Percentiles rank a stretch among this genome's conserved stretches.
phyloP scores from a whole-genome alignment of 2,113 vertebrate species.

The Sylvilagus bachmani region DNA sequence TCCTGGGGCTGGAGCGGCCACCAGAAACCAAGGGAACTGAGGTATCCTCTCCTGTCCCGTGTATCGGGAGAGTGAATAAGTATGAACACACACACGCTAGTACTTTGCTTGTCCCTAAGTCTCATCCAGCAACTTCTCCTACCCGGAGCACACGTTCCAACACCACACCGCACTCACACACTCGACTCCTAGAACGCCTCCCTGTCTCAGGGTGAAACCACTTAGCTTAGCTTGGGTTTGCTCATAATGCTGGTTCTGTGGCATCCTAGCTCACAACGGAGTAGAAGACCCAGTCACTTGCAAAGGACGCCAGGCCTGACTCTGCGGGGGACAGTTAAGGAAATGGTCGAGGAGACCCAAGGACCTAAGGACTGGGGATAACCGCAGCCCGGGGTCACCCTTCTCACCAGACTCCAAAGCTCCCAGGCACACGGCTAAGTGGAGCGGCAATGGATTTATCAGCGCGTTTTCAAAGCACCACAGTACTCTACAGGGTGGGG shows the following conservation, averaged over 20 bases:
- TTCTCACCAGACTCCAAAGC: too few relatives aligned
- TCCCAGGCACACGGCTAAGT: too few relatives aligned
- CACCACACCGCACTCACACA: neutral
- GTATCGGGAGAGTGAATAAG: neutral
- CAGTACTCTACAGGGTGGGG: too few relatives aligned
- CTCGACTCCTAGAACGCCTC: neutral
- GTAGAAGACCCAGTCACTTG: slow-evolving; percentile 36
- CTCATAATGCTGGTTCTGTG: slow-evolving; percentile 51
- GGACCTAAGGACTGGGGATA: neutral
- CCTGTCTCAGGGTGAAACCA: slow-evolving; percentile 17
- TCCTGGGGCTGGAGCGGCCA: neutral
- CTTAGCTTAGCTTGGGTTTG: slow-evolving; percentile 12
- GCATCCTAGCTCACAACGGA: slow-evolving; percentile 1
- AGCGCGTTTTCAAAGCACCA: too few relatives aligned
- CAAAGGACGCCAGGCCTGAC: slow-evolving; percentile 2
- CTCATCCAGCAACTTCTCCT: neutral
- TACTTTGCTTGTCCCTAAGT: neutral
- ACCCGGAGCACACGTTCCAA: neutral
- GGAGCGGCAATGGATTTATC: too few relatives aligned
- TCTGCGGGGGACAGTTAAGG: neutral
- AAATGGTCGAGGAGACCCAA: neutral
- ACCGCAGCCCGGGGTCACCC: neutral
- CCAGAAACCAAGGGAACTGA: neutral
- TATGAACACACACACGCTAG: neutral
- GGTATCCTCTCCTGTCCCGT: fast-evolving